Conservation (phyloP, 2,113 vertebrate genomes). For the Callithrix jacchus region DNA sequence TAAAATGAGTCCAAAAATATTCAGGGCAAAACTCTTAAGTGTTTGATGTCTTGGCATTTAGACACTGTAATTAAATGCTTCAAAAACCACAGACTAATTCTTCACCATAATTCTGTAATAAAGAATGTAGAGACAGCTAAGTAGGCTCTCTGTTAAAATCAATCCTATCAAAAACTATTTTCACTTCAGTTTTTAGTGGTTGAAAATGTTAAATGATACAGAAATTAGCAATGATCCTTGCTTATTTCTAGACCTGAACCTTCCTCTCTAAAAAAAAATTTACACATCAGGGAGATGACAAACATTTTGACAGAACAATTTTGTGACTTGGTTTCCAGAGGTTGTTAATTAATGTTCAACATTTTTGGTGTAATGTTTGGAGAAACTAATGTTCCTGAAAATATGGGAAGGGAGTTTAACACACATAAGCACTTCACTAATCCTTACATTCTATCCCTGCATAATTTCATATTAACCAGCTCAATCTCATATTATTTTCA, state of each 20-base stretch:
- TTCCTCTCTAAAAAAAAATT: not conserved
- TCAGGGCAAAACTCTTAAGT: conserved; percentile 2
- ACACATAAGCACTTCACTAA: not conserved
- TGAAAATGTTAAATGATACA: conserved; percentile 19
- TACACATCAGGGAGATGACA: not conserved
- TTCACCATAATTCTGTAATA: not conserved
- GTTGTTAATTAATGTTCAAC: not conserved
- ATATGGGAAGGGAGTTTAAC: not conserved
- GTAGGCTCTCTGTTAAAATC: not conserved
- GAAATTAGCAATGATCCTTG: conserved; percentile 17
- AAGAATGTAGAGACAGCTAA: not conserved
- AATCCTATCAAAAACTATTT: conserved; percentile 42
- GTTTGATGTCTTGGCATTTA: not conserved
- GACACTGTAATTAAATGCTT: conserved; percentile 32
- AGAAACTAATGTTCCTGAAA: conserved; percentile 12
- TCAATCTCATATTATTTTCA: conserved; percentile 20
- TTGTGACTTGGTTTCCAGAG: conserved; percentile 6
- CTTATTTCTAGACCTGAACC: not conserved
- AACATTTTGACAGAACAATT: conserved; percentile 19
- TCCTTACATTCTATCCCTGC: not conserved
- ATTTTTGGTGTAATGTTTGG: not conserved
- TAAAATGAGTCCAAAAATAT: conserved; percentile 32
- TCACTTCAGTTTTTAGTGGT: not conserved
- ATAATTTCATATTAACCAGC: not conserved
- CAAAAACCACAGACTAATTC: not conserved